These are phyloP conservation scores for Epiblema foenella DNA, from an alignment of 2,888 invertebrate species.

Conservation along the genomic window DNA sequence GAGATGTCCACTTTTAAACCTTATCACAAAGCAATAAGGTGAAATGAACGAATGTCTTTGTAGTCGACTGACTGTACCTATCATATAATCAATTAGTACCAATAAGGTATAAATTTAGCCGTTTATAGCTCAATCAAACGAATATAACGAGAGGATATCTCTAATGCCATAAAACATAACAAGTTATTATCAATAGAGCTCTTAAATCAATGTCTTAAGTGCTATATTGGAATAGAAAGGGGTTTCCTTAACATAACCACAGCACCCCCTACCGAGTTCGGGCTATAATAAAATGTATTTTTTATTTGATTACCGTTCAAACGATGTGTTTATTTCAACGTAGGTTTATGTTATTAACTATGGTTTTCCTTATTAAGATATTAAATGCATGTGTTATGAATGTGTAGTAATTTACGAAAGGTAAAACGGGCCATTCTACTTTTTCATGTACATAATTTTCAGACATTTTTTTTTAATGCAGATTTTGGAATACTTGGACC, in stretches of 20 bases:
- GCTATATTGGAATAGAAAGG: not conserved
- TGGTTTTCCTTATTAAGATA: constrained; percentile 28
- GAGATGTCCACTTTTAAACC: too few species aligned
- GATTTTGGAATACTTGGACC: too few species aligned
- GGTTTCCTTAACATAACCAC: constrained; percentile 14
- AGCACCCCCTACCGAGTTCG: constrained; percentile 36
- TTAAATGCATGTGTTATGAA: constrained; percentile 23
- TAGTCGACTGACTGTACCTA: not conserved
- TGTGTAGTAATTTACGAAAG: too few species aligned
- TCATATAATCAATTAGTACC: constrained; percentile 26
- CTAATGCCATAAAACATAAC: not conserved
- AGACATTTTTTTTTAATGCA: too few species aligned
- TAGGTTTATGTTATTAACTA: constrained; percentile 25
- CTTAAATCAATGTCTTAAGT: constrained; percentile 12
- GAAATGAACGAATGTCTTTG: too few species aligned
- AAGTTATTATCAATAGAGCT: constrained; percentile 2
- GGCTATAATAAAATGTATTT: constrained; percentile 26
- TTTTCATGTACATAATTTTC: too few species aligned
- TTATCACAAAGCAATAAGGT: too few species aligned
- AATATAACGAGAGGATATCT: constrained; percentile 17
- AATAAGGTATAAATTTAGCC: constrained; percentile 32
- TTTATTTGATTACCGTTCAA: constrained; percentile 24
- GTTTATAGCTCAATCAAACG: constrained; percentile 38
- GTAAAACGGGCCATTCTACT: too few species aligned
- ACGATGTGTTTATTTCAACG: constrained; percentile 31